Evolutionary conservation across 2,888 invertebrate genomes (phyloP).

Genomic region (Galeopsomyia nigrocyanea): DNA sequence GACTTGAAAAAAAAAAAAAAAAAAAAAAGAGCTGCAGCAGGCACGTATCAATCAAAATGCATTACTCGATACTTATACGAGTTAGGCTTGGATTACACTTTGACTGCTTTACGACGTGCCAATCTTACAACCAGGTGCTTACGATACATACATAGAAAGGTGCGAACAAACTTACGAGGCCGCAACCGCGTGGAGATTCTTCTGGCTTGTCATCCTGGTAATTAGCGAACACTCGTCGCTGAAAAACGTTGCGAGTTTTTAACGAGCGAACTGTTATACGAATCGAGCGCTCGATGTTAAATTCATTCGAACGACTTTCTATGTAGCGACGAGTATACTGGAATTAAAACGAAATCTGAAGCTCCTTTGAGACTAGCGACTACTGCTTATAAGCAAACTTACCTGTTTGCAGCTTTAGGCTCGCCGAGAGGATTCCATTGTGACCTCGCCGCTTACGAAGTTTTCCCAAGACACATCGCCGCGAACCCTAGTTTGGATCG

Average conservation of each 20-base stretch:
- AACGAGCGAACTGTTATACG: too few species aligned
- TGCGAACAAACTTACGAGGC: constrained; percentile 19
- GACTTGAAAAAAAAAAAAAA: too few species aligned
- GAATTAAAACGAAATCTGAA: too few species aligned
- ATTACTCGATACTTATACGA: constrained; percentile 6
- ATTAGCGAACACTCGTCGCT: too few species aligned
- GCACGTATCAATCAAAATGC: neutral
- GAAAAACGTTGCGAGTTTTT: too few species aligned
- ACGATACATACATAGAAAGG: neutral
- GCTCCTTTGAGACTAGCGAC: too few species aligned
- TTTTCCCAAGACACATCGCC: constrained; percentile 7
- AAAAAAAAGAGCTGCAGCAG: neutral
- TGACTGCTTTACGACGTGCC: constrained; percentile 9
- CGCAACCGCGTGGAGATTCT: neutral
- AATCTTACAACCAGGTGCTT: neutral
- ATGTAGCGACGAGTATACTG: too few species aligned
- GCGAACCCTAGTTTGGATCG: too few species aligned
- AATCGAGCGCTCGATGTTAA: too few species aligned
- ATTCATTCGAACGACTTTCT: too few species aligned
- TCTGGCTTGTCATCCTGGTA: constrained; percentile 5
- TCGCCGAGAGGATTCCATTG: constrained; percentile 4
- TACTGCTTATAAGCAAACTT: too few species aligned
- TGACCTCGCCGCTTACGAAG: constrained; percentile 29
- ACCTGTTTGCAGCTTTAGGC: neutral
- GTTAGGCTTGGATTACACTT: constrained; percentile 19